These are phyloP conservation scores for Chelon labrosus DNA, from an alignment of 2,797 vertebrate species.

Conservation along the genomic window DNA sequence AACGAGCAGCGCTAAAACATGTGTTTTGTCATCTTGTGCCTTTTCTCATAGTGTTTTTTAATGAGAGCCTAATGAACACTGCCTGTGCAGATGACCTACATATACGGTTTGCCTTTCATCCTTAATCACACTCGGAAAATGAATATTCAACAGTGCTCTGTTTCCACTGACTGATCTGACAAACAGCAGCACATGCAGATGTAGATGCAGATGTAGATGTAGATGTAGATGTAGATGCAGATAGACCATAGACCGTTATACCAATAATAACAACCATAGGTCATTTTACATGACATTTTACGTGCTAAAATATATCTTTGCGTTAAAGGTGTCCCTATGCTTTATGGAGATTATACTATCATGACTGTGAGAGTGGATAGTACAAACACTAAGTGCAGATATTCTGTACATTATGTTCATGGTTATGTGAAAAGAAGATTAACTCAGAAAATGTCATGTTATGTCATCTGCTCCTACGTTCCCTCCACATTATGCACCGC, in stretches of 20 bases:
- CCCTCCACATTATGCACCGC: neutral
- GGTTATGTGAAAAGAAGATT: constrained; percentile 33
- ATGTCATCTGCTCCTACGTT: constrained; percentile 6
- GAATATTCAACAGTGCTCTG: constrained; percentile 39
- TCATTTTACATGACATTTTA: constrained; percentile 2
- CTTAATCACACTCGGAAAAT: constrained; percentile 50
- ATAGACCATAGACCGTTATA: no score
- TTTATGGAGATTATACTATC: neutral
- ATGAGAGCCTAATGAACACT: constrained; percentile 45
- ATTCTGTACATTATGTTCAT: constrained; percentile 23
- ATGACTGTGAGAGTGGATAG: neutral
- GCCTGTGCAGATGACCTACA: constrained; percentile 50
- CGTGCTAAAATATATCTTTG: neutral
- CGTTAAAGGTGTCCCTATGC: neutral
- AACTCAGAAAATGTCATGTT: constrained; percentile 1
- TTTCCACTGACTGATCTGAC: constrained; percentile 12
- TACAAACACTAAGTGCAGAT: constrained; percentile 4
- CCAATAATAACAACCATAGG: neutral
- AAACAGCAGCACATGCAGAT: neutral
- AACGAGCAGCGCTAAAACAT: constrained; percentile 12
- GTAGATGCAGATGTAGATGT: neutral
- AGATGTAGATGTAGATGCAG: no score
- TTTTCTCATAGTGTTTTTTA: constrained; percentile 39
- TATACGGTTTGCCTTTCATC: constrained; percentile 33
- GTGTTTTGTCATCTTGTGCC: constrained; percentile 12